Evolutionary conservation across 2,113 vertebrate genomes (phyloP), one percentile per base, ranked within the genome.

Genomic region (Ammodytes dubius): DNA sequence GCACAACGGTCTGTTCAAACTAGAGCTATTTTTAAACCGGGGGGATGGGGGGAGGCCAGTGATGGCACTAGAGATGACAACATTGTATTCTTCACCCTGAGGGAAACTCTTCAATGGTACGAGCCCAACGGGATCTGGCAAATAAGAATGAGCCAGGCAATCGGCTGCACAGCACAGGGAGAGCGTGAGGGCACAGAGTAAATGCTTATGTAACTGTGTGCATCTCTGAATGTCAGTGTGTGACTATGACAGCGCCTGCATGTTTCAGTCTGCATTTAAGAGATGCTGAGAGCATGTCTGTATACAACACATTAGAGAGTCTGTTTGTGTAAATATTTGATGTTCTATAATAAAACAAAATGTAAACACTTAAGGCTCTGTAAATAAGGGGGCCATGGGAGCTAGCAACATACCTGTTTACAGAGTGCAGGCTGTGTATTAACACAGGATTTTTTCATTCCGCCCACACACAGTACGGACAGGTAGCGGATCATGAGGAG

Each of bases 61-160:
- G 87, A 92, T 86, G 81, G 87, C 85, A 89, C 81, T 68, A 37
- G 87, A 91, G 88, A 92, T 91, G 91, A 92, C 91, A 93, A 87
- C 84, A 79, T 46, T 86, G 83, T 79, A 84, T 87, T 85, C 82
- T 86, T 82, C 83, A 81, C 85, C 92, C 87, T 13, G 70, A 82
- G 89, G 89, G 74, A 78, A 88, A 77, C 74, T 85, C 85, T 92
- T 85, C 81, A 88, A 81, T 67, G 79, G 85, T 80, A 81, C 52
- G 27, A 74, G 74, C 66, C 85, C 81, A 4, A 83, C 82, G 81
- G 84, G 89, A 91, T 79, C 75, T 17, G 40, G 80, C 74, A 79
- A 89, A 87, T 70, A 72, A 85, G 86, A 86, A 67, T 39, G 74
- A 85, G 71, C 50, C 49, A 40, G 79, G 81, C 79, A 43, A 86